Evolutionary conservation across 2,888 invertebrate species (phyloP), one percentile per base, ranked within the genome.

Genomic region (Aphodius granarius): DNA sequence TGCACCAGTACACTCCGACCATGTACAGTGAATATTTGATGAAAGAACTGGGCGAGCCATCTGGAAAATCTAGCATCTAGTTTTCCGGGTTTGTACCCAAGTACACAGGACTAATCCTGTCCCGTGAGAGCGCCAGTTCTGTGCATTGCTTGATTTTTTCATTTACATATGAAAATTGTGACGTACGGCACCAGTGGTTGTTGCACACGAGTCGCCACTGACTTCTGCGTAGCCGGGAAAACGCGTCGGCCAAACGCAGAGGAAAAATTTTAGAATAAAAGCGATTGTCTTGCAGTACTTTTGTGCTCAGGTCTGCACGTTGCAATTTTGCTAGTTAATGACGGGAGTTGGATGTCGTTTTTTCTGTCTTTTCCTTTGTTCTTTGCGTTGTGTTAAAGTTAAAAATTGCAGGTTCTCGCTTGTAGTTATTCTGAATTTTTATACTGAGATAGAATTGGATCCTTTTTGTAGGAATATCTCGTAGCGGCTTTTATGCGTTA

Each of bases 141-240:
- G 68, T 20, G 22, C 68, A 20, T 19, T n/a, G 68, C 16, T 68
- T 68, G 68, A 68, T 68, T 68, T 68, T 68, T 20, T 21, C 68
- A 68, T 68, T 68, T 68, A 20, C 20, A 22, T 68, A 68, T 68
- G 68, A 68, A 68, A 68, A 68, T n/a, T 68, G 68, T 68, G 68
- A 68, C 68, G 20, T 13, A 68, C 22, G 22, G 43, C 43, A 43
- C n/a, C 43, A 43, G 43, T 43, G 43, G 6, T 13, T 6, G 43
- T 1, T 43, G 43, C 4, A 43, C 43, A 43, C 43, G 43, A 43
- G 43, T 43, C 43, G 43, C 43, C 43, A 43, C 43, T 43, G 43
- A 9, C 9, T 43, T 43, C 43, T 0, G 6, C 6, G 9, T 43
- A 43, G n/a, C 13, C 6, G 43, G 43, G 43, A 43, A 43, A 43